These are phyloP conservation scores for Zaprionus africanus DNA, from an alignment of 1,140 invertebrate genomes.

Conservation along the genomic window DNA sequence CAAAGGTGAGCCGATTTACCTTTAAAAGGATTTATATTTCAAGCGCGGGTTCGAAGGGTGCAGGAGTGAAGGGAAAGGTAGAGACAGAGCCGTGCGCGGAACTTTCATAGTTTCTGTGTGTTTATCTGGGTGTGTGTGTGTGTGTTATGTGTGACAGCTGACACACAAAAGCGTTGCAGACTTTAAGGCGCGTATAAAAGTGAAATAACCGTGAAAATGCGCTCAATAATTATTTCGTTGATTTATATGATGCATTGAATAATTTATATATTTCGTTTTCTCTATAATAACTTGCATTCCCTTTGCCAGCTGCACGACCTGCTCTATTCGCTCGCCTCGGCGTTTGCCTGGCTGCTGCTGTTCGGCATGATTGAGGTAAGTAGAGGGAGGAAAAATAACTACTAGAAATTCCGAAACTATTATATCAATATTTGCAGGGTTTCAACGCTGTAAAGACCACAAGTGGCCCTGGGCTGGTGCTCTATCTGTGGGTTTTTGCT, in stretches of 20 bases:
- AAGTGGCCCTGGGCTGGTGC: slow-evolving; percentile 43
- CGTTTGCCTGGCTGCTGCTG: slow-evolving; percentile 63
- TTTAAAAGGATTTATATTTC: neutral
- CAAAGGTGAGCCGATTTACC: slow-evolving; percentile 61
- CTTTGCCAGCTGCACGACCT: slow-evolving; percentile 58
- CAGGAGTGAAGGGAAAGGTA: neutral
- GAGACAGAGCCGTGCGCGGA: neutral
- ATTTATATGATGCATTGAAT: too few species aligned
- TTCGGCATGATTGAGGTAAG: slow-evolving; percentile 74
- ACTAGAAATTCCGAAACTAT: neutral
- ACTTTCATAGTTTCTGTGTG: too few species aligned
- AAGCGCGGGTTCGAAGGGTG: neutral
- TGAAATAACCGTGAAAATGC: neutral
- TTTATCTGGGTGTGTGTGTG: neutral
- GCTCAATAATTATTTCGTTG: neutral
- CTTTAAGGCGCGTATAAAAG: neutral
- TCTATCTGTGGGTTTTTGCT: slow-evolving; percentile 71
- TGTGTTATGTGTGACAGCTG: neutral
- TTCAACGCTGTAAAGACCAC: slow-evolving; percentile 65
- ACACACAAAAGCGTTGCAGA: neutral
- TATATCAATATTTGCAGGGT: slow-evolving; percentile 34
- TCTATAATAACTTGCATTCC: too few species aligned
- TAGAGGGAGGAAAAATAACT: neutral
- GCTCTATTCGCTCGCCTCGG: slow-evolving; percentile 64
- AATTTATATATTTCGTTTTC: too few species aligned